These are phyloP conservation scores for Lagocephalus sceleratus DNA, from an alignment of 2,797 vertebrate genomes.

Conservation along the genomic window DNA sequence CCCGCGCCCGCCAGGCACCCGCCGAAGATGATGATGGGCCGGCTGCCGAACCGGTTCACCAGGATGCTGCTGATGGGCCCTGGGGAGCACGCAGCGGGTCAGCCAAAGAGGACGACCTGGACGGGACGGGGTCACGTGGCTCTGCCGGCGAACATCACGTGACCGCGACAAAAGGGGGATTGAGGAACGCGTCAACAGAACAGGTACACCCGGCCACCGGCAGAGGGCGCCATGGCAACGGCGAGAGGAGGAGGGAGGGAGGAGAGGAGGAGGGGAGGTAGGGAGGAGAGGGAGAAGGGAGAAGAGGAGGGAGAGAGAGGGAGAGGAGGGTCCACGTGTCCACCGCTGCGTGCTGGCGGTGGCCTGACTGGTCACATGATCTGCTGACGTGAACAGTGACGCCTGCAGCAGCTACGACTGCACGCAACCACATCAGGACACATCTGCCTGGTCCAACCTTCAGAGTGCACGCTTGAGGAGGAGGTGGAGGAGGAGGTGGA, in stretches of 20 bases:
- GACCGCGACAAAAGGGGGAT: rapidly evolving
- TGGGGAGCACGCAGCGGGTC: too few species aligned
- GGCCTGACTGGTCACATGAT: conserved; percentile 38
- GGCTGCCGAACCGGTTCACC: conserved; percentile 92
- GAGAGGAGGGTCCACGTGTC: conserved; percentile 1
- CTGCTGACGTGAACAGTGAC: conserved; percentile 18
- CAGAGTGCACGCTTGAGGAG: too few species aligned
- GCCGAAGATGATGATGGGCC: conserved; percentile 86
- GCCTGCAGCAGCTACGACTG: conserved; percentile 1
- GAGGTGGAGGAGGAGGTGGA: too few species aligned
- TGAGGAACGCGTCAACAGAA: too few species aligned
- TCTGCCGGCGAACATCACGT: conserved; percentile 14
- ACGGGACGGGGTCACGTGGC: too few species aligned
- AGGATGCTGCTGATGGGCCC: conserved; percentile 96
- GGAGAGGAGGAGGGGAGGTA: not conserved
- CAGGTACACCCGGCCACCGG: conserved; percentile 5
- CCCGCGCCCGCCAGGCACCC: conserved; percentile 84
- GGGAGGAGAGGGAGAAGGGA: rapidly evolving
- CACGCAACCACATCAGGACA: too few species aligned
- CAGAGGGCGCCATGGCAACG: conserved; percentile 29
- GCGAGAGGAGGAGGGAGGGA: not conserved
- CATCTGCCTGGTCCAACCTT: too few species aligned
- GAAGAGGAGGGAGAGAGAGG: not conserved
- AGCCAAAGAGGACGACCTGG: too few species aligned
- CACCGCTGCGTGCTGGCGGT: conserved; percentile 17